Evolutionary conservation across 1,140 invertebrate genomes (phyloP), one percentile per base, ranked within the genome.

Genomic region (Pseudomyrmex flavicornis): DNA sequence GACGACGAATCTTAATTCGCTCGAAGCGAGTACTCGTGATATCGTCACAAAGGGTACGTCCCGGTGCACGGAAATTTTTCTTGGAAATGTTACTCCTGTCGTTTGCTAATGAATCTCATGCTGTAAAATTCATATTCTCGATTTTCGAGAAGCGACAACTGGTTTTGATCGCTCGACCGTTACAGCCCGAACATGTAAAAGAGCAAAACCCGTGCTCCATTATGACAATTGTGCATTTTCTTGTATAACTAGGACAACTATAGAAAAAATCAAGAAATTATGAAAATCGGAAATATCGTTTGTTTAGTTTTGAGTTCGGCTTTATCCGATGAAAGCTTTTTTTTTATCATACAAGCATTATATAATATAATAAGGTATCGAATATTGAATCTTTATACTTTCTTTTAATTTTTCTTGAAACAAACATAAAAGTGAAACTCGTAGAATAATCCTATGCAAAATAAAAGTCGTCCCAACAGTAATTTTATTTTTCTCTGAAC

Each of bases 401-500:
- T 35, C 35, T 35, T 35, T 35, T 35, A 5, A 35, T 5, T 35
- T 35, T 35, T 22, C 1, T 4, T 10, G 58, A 22, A 35, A 10
- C 22, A 12, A 76, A 65, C 8, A 12, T 1, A 35, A 54, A 76
- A 52, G 2, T 26, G 9, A 63, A 74, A 0, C 15, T 26, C 26
- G 2, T 10, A 26, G 12, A 66, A 52, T 8, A 26, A 46, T 22
- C 1, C 22, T 2, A 0, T 20, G 17, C 54, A 77, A 46, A 46
- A 74, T 12, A 20, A 13, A 10, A 56, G 0, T 7, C 54, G 10
- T 35, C 8, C 10, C 44, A 44, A 44, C 17, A 56, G 50, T 20
- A 48, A 83, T 86, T 83, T 86, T 70, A 83, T 65, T 87, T 70
- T 83, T 73, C 72, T 72, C 15, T 58, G 66, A 83, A 58, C 77